A percentile compares a stretch with the other conserved stretches of the same genome.
These are phyloP conservation scores for Babylonia areolata DNA, from an alignment of 1,140 invertebrate genomes.

Conservation along the genomic window DNA sequence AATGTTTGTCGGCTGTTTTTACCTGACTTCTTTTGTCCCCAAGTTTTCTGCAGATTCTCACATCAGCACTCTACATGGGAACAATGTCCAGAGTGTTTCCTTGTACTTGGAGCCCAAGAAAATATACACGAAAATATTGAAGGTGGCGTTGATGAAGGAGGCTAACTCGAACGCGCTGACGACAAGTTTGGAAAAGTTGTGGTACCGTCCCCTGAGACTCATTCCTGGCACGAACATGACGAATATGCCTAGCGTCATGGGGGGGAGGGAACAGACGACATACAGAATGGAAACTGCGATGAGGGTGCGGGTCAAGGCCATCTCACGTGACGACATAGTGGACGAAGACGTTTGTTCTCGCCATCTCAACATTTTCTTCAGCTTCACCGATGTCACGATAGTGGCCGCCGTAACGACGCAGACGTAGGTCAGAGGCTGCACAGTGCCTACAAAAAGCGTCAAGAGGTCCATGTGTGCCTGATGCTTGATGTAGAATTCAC, in stretches of 20 bases:
- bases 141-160: neutral
- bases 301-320: constrained; percentile 1
- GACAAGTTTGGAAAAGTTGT: neutral
- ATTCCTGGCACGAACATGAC: neutral
- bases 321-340: neutral
- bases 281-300: neutral
- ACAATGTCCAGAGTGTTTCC: neutral
- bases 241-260: neutral
- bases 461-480: neutral
- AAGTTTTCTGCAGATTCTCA: too few relatives aligned
- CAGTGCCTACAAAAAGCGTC: neutral
- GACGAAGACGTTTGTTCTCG: neutral
- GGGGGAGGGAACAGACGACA: neutral
- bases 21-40: too few relatives aligned
- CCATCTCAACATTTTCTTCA: neutral
- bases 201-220: neutral
- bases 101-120: neutral
- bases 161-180: neutral
- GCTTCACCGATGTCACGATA: neutral
- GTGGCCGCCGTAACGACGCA: neutral
- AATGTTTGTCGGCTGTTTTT: too few relatives aligned
- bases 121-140: constrained; percentile 12
- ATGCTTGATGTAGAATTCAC: neutral
- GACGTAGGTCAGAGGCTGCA: neutral
- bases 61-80: too few relatives aligned